phyloP scores from a whole-genome alignment of 2,797 vertebrate genomes.

The Sphenodon punctatus region DNA sequence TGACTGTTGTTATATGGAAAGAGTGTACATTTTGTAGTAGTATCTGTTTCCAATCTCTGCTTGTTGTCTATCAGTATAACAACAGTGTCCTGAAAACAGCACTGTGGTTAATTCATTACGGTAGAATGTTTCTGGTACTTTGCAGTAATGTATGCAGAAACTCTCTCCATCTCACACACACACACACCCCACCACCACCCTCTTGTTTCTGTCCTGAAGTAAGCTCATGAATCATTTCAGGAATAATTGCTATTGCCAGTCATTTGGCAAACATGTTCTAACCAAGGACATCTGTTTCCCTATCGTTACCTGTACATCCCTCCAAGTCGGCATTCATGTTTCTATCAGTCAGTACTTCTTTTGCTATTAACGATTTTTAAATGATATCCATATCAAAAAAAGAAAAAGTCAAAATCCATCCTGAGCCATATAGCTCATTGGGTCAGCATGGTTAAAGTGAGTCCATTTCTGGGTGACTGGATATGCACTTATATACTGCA shows the following conservation, averaged over 20 bases:
- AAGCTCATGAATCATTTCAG: background rate
- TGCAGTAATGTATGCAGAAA: background rate
- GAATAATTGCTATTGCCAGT: conserved; percentile 5
- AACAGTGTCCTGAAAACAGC: background rate
- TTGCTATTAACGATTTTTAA: too few relatives aligned
- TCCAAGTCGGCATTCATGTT: background rate
- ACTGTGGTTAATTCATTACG: conserved; percentile 1
- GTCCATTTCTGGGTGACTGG: too few relatives aligned
- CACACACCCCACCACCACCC: too few relatives aligned
- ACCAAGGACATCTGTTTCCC: background rate
- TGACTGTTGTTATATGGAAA: background rate
- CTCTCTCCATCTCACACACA: too few relatives aligned
- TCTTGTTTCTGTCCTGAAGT: background rate
- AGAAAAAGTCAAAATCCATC: too few relatives aligned
- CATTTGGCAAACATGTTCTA: background rate
- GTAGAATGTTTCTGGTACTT: background rate
- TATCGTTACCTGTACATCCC: background rate
- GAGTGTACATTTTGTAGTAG: background rate
- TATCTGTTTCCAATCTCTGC: background rate
- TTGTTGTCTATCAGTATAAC: background rate
- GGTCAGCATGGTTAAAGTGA: too few relatives aligned
- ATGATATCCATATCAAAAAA: too few relatives aligned
- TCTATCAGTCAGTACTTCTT: too few relatives aligned
- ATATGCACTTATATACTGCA: too few relatives aligned
- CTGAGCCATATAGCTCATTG: too few relatives aligned